A percentile compares a stretch with the other conserved stretches of the same genome.
phyloP scores from a whole-genome alignment of 2,888 invertebrate species.

The Rhingia campestris region DNA sequence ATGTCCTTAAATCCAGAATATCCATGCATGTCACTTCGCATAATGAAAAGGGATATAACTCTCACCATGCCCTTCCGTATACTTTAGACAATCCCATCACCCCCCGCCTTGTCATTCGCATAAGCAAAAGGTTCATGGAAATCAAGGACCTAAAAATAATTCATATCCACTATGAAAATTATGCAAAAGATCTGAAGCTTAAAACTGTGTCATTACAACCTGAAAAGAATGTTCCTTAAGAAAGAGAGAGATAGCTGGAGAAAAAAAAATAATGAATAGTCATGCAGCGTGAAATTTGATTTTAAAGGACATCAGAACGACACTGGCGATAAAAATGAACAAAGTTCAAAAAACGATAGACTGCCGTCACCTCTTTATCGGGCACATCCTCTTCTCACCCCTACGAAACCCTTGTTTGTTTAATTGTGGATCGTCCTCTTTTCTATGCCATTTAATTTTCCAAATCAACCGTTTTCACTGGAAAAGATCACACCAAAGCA shows the following conservation, averaged over 20 bases:
- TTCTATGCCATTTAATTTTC: slow-evolving; percentile 52
- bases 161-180: background rate
- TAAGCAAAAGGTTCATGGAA: background rate
- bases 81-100: background rate
- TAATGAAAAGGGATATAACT: slow-evolving; percentile 34
- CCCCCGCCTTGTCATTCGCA: background rate
- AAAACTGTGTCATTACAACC: slow-evolving; percentile 9
- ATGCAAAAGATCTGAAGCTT: background rate
- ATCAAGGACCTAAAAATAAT: slow-evolving; percentile 4
- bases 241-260: background rate
- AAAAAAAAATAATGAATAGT: slow-evolving; percentile 38
- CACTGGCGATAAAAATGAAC: slow-evolving; percentile 26
- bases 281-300: slow-evolving; percentile 17
- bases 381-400: background rate
- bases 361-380: slow-evolving; percentile 48
- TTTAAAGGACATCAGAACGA: slow-evolving; percentile 12
- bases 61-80: background rate
- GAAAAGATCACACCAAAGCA: slow-evolving; percentile 36
- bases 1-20: slow-evolving; percentile 11
- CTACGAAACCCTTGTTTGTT: background rate
- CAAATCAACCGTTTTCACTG: slow-evolving; percentile 50
- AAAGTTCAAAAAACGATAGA: slow-evolving; percentile 54
- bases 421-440: background rate
- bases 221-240: background rate
- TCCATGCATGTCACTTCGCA: slow-evolving; percentile 27